Conservation (phyloP, 2,797 vertebrate genomes). For the Lepilemur septentrionalis region DNA sequence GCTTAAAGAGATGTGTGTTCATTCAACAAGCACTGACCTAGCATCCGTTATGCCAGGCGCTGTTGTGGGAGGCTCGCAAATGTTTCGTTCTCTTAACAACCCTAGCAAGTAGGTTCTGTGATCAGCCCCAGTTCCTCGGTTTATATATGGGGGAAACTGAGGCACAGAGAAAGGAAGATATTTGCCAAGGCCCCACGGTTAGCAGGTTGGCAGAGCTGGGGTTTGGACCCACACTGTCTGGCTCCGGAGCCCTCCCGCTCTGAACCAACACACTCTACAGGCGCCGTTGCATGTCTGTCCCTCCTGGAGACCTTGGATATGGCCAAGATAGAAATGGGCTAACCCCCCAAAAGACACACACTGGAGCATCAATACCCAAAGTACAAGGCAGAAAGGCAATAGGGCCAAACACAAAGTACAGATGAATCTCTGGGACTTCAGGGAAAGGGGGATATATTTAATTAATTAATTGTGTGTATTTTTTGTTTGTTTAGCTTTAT, state of each 20-base stretch:
- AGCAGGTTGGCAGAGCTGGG: neutral
- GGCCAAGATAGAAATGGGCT: neutral
- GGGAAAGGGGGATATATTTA: neutral
- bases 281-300: neutral
- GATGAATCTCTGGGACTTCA: neutral
- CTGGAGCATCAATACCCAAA: too few relatives aligned
- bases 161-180: neutral
- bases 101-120: neutral
- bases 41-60: neutral
- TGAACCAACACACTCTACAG: neutral
- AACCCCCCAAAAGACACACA: neutral
- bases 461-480: neutral
- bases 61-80: neutral
- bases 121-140: neutral
- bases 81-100: neutral
- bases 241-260: neutral
- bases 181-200: neutral
- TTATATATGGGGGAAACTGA: neutral
- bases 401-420: neutral
- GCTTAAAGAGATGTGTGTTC: neutral
- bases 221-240: neutral
- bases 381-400: neutral
- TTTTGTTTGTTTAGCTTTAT: neutral
- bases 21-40: neutral
- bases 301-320: rapidly evolving